These are phyloP conservation scores for Gari tellinella DNA, from an alignment of 2,888 invertebrate species.

Conservation along the genomic window DNA sequence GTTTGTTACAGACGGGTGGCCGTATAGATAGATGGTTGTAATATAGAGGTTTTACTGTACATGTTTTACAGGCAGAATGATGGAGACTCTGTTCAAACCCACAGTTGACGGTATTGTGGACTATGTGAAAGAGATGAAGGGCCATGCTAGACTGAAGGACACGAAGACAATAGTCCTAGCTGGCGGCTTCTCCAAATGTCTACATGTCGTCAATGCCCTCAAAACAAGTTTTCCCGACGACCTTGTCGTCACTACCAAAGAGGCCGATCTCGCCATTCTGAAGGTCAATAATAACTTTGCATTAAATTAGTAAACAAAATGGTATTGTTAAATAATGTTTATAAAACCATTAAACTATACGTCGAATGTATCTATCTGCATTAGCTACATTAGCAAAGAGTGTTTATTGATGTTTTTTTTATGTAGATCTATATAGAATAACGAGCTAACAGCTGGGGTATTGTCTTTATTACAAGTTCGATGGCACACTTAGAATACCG, in stretches of 20 bases:
- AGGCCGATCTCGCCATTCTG: conserved; percentile 39
- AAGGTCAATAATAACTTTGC: conserved; percentile 24
- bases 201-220: conserved; percentile 24
- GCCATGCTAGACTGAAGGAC: conserved; percentile 22
- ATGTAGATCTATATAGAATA: too few relatives aligned
- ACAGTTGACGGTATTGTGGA: conserved; percentile 44
- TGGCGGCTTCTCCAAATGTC: conserved; percentile 43
- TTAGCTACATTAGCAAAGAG: too few relatives aligned
- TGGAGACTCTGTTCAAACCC: conserved; percentile 26
- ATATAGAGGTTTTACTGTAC: too few relatives aligned
- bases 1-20: too few relatives aligned
- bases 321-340: too few relatives aligned
- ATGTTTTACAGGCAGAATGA: conserved; percentile 31
- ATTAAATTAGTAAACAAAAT: not conserved
- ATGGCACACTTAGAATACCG: too few relatives aligned
- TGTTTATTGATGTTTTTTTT: too few relatives aligned
- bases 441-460: too few relatives aligned
- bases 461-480: too few relatives aligned
- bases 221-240: conserved; percentile 26
- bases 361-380: too few relatives aligned
- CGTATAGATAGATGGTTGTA: too few relatives aligned
- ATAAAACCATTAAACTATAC: too few relatives aligned
- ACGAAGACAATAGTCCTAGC: conserved; percentile 44
- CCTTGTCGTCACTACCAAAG: conserved; percentile 31
- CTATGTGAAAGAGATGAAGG: conserved; percentile 44